These are phyloP conservation scores for Parasteatoda tepidariorum DNA, from an alignment of 1,140 invertebrate genomes.

Conservation along the genomic window DNA sequence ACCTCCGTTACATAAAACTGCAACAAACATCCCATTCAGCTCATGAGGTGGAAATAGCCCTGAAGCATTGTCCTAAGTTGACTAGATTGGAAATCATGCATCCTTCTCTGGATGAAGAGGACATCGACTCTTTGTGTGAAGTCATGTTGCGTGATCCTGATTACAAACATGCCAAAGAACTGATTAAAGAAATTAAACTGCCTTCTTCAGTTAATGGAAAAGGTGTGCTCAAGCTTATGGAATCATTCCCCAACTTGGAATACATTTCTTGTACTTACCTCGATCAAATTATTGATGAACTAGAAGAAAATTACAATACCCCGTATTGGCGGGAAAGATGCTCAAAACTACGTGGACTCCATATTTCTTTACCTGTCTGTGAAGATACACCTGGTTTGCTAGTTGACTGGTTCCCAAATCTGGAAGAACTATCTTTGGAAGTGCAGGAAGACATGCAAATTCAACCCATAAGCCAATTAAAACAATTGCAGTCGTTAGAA, in stretches of 20 bases:
- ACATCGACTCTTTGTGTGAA: slow-evolving; percentile 51
- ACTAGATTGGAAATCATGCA: slow-evolving; percentile 59
- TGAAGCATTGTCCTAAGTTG: slow-evolving; percentile 58
- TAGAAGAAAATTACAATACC: slow-evolving; percentile 5
- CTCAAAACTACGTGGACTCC: slow-evolving; percentile 35
- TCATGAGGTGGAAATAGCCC: slow-evolving; percentile 47
- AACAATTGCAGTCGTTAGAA: slow-evolving; percentile 43
- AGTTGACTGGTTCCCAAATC: slow-evolving; percentile 58
- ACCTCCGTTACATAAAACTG: slow-evolving; percentile 54
- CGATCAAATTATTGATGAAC: slow-evolving; percentile 58
- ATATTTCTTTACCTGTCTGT: slow-evolving; percentile 60
- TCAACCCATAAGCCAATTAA: slow-evolving; percentile 45
- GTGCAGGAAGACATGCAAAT: slow-evolving; percentile 63
- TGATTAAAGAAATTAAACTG: slow-evolving; percentile 48
- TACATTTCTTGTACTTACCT: slow-evolving; percentile 60
- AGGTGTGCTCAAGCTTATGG: slow-evolving; percentile 58
- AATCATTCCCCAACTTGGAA: slow-evolving; percentile 59
- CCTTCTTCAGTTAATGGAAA: slow-evolving; percentile 62
- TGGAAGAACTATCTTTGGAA: slow-evolving; percentile 61
- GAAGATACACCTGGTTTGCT: slow-evolving; percentile 49
- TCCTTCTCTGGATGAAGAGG: slow-evolving; percentile 60
- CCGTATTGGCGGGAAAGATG: slow-evolving; percentile 28
- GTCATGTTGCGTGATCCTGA: slow-evolving; percentile 1
- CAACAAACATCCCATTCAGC: slow-evolving; percentile 57
- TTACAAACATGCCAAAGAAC: not conserved